Evolutionary conservation across 2,113 vertebrate genomes (phyloP).

Genomic region (Parotia lawesii): DNA sequence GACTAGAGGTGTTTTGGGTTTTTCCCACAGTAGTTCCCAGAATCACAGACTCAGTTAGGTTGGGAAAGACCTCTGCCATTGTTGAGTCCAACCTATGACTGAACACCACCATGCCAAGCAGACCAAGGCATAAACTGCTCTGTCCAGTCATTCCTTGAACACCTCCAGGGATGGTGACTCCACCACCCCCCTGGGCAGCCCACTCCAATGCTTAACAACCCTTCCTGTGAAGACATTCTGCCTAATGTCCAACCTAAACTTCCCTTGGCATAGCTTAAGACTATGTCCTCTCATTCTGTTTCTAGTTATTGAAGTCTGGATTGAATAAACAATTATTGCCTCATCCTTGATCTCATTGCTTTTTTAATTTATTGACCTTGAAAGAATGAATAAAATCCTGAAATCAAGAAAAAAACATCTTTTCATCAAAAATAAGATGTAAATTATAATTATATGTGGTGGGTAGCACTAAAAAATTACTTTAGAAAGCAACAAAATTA

Average conservation of each 20-base stretch:
- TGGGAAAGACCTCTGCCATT: not conserved
- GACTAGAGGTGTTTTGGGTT: not conserved
- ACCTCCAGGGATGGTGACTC: not conserved
- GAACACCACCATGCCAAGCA: accelerated
- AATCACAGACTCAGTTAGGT: not conserved
- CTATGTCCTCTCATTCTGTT: not conserved
- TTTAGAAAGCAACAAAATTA: not conserved
- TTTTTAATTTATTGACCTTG: not conserved
- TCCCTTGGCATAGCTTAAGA: accelerated
- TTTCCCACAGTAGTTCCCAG: not conserved
- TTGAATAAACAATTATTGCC: not conserved
- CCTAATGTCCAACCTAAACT: not conserved
- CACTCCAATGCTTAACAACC: not conserved
- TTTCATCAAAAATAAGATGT: not conserved
- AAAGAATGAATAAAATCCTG: not conserved
- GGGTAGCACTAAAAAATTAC: not conserved
- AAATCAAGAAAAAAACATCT: not conserved
- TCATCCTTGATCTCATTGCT: not conserved
- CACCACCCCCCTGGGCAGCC: too few species aligned
- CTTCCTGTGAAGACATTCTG: not conserved
- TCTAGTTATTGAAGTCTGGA: not conserved
- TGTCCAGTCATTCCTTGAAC: not conserved
- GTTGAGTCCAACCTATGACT: not conserved
- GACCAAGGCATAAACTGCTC: not conserved
- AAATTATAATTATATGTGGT: not conserved